A percentile compares a stretch with the other conserved stretches of the same genome.
These are phyloP conservation scores for Gymnoscopelus braueri DNA, from an alignment of 2,797 vertebrate genomes.

Conservation along the genomic window DNA sequence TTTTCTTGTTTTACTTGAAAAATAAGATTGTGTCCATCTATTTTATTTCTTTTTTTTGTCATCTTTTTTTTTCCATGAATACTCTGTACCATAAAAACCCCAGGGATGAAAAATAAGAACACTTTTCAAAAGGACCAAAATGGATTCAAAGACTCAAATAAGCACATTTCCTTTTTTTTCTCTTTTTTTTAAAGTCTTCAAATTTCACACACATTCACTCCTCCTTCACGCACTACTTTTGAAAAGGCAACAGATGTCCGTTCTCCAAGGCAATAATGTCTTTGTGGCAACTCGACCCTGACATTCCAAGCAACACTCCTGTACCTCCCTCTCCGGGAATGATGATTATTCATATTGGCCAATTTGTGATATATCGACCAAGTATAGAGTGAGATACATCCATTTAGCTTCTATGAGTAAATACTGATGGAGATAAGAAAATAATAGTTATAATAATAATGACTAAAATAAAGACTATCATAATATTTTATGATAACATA, in stretches of 20 bases:
- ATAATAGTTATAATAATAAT: conserved; percentile 56
- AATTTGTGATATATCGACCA: conserved; percentile 53
- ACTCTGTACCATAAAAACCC: conserved; percentile 81
- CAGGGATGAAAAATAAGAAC: conserved; percentile 84
- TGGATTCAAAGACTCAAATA: conserved; percentile 72
- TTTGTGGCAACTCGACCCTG: conserved; percentile 82
- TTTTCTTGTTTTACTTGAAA: conserved; percentile 68
- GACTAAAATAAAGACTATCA: conserved; percentile 67
- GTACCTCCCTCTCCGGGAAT: conserved; percentile 75
- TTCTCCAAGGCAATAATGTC: conserved; percentile 85
- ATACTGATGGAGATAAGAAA: conserved; percentile 79
- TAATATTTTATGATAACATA: conserved; percentile 73
- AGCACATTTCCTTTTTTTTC: conserved; percentile 31
- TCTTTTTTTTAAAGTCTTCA: too few relatives aligned
- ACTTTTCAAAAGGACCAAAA: conserved; percentile 82
- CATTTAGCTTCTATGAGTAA: conserved; percentile 75
- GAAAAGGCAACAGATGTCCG: conserved; percentile 83
- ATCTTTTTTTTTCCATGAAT: conserved; percentile 61
- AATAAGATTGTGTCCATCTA: conserved; percentile 75
- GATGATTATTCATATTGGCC: conserved; percentile 37
- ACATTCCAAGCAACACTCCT: conserved; percentile 75
- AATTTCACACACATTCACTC: conserved; percentile 40
- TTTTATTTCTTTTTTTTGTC: conserved; percentile 44
- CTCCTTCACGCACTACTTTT: conserved; percentile 69
- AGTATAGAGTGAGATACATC: conserved; percentile 74